Conservation (phyloP, 2,797 vertebrate species). For the Moxostoma hubbsi region DNA sequence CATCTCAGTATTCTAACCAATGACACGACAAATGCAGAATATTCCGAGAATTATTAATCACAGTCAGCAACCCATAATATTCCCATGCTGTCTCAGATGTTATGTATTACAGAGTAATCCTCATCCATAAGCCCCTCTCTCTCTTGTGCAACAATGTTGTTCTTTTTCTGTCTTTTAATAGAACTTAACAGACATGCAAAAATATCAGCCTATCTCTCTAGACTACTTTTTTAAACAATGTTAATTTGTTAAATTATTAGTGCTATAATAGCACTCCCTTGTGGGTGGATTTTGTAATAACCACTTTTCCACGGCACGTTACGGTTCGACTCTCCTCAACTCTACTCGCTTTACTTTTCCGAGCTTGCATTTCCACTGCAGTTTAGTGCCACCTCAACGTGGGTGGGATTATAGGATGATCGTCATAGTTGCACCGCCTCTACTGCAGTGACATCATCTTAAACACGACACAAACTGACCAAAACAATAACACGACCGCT, state of each 20-base stretch:
- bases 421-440: too few relatives aligned
- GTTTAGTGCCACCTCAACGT: too few relatives aligned
- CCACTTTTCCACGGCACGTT: background rate
- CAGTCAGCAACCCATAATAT: constrained; percentile 19
- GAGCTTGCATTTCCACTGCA: too few relatives aligned
- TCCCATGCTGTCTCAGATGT: constrained; percentile 44
- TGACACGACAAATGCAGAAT: constrained; percentile 7
- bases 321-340: too few relatives aligned
- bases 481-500: too few relatives aligned
- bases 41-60: constrained; percentile 30
- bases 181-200: background rate
- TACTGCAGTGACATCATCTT: too few relatives aligned
- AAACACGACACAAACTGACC: too few relatives aligned
- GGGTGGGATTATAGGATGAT: too few relatives aligned
- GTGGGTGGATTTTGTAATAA: constrained; percentile 24
- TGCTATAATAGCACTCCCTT: constrained; percentile 18
- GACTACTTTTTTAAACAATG: too few relatives aligned
- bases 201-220: background rate
- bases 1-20: constrained; percentile 15
- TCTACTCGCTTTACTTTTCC: too few relatives aligned
- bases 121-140: constrained; percentile 17
- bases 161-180: background rate
- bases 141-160: background rate
- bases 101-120: constrained; percentile 45
- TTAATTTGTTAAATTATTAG: background rate